These are phyloP conservation scores for Mystacides longicornis DNA, from an alignment of 2,888 invertebrate genomes.

Conservation along the genomic window DNA sequence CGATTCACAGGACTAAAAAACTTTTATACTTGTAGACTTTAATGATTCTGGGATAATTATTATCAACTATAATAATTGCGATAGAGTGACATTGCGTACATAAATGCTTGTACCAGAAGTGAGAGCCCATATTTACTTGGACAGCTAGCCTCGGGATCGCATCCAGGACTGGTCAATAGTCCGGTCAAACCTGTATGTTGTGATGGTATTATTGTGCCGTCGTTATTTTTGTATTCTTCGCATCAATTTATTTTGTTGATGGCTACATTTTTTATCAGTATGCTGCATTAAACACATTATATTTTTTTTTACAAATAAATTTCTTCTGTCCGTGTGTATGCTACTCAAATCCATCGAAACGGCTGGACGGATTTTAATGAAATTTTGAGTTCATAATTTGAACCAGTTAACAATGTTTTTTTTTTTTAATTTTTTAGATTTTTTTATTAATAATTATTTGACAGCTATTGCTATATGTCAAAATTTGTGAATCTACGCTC, in stretches of 20 bases:
- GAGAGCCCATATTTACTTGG: neutral
- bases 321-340: no score
- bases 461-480: no score
- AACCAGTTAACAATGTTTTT: no score
- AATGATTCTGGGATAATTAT: neutral
- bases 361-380: neutral
- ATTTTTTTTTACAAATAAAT: no score
- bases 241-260: neutral
- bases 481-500: no score
- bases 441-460: no score
- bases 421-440: no score
- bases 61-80: neutral
- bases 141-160: neutral
- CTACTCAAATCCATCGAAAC: no score
- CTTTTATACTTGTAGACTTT: no score
- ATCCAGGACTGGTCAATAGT: neutral
- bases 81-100: neutral
- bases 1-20: no score
- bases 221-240: neutral
- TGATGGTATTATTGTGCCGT: neutral
- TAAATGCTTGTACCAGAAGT: neutral
- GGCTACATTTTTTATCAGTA: neutral
- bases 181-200: neutral
- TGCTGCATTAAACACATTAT: neutral
- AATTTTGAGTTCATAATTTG: no score